Base-by-base conservation (phyloP, 2,797 vertebrate species). In the Tympanoctomys barrerae region DNA sequence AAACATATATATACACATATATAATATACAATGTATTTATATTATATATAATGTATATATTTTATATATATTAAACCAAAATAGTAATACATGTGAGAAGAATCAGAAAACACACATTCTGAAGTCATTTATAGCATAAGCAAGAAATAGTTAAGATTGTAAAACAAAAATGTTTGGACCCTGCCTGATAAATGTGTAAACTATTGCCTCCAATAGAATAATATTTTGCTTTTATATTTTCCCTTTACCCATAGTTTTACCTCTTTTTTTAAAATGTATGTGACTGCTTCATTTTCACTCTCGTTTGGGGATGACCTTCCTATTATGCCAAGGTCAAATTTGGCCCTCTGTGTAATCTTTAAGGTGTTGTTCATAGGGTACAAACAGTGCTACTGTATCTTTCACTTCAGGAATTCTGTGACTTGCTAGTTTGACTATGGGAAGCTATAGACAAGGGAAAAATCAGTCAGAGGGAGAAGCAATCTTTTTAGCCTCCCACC, bases 81-180 rank as follows among this genome's bases (percentile, higher is more conserved):
- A 90, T 64, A 90, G 66, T 46, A 80, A 92, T 36, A 24, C 64
- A 78, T 24, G 11, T 66, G 80, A 81, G 19, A 89, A 83, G 26
- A 89, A 80, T 75, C 33, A 91, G 73, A 83, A 94, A 90, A 92
- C 57, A 89, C 71, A 33, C 82, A 33, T 78, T 82, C 11, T 42
- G 42, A 14, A n/a, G 61, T 36, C 22, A 36, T 68, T 36, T 89
- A 62, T 5, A 73, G n/a, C 36, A 73, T 36, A 90, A 66, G 13
- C 21, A 18, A 24, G 46, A 87, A 84, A 59, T 2, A 36, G 26
- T 62, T 79, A 75, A 88, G 6, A 24, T 39, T 92, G 12, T 49
- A 77, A 46, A 49, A 94, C 59, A 39, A 57, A 86, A 90, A 83
- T 24, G 33, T 62, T 66, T 66, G 5, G 36, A 42, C 24, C 90